Evolutionary conservation across 2,888 invertebrate species (phyloP).

Genomic region (Bellardia pandia): DNA sequence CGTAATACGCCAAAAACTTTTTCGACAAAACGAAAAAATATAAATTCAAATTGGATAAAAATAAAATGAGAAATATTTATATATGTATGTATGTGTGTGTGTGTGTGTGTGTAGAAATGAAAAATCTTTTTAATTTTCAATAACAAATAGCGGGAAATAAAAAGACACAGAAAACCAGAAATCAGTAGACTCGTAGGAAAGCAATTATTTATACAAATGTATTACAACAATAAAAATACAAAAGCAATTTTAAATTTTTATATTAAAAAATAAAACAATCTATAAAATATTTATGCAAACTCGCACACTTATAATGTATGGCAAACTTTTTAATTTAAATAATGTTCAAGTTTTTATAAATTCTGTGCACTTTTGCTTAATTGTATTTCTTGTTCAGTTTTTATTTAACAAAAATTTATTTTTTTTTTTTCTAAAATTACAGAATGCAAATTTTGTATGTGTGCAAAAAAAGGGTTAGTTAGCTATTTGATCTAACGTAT

Average conservation of each 20-base stretch:
- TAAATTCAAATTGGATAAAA: slow-evolving; percentile 2
- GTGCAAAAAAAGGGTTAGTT: too few species aligned
- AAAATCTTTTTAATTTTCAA: slow-evolving; percentile 9
- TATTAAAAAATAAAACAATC: neutral
- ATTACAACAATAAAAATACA: slow-evolving; percentile 1
- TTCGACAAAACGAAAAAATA: slow-evolving; percentile 28
- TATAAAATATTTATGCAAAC: neutral
- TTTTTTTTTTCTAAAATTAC: neutral
- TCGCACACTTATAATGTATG: neutral
- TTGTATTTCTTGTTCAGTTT: neutral
- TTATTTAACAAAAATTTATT: too few species aligned
- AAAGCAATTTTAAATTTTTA: neutral
- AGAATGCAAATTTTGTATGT: neutral
- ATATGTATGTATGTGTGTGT: too few species aligned
- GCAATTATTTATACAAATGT: slow-evolving; percentile 8
- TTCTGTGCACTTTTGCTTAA: neutral
- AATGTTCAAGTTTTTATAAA: neutral
- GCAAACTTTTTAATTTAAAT: slow-evolving; percentile 7
- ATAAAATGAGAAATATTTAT: neutral
- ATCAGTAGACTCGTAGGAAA: neutral
- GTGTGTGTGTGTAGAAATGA: neutral
- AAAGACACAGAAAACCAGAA: neutral
- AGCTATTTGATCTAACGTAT: too few species aligned
- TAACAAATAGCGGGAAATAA: neutral
- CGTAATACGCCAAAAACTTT: slow-evolving; percentile 52